phyloP scores from a whole-genome alignment of 2,113 vertebrate genomes.

The Chaenocephalus aceratus region DNA sequence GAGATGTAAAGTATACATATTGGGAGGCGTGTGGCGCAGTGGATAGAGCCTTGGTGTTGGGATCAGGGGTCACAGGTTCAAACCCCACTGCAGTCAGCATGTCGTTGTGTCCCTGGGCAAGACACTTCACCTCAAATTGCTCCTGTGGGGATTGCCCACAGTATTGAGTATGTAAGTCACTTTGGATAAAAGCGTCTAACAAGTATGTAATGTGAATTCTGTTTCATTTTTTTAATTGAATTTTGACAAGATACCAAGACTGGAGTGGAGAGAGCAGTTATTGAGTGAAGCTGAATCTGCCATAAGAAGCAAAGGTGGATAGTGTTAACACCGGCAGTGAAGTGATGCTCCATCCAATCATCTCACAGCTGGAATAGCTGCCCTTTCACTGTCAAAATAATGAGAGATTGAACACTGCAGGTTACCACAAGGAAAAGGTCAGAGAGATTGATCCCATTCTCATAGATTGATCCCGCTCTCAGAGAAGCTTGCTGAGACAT shows the following conservation, averaged over 20 bases:
- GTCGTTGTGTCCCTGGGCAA: no score
- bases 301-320: constrained; percentile 31
- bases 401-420: constrained; percentile 63
- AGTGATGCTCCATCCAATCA: constrained; percentile 32
- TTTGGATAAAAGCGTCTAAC: no score
- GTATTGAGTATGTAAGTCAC: no score
- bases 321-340: constrained; percentile 17
- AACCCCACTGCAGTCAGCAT: no score
- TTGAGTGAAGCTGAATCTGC: constrained; percentile 11
- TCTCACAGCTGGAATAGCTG: constrained; percentile 53
- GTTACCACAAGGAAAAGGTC: constrained; percentile 72
- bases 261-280: constrained; percentile 26
- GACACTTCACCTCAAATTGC: no score
- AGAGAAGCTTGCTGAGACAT: constrained; percentile 56
- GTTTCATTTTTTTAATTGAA: neutral
- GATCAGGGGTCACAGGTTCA: no score
- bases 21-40: no score
- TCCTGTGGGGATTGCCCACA: no score
- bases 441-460: constrained; percentile 71
- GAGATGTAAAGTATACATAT: neutral
- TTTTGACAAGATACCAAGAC: constrained; percentile 1
- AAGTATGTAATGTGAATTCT: constrained; percentile 1
- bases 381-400: constrained; percentile 73
- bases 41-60: no score
- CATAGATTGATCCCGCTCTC: constrained; percentile 58